Evolutionary conservation across 2,113 vertebrate species (phyloP), one percentile per base, ranked within the genome.

Genomic region (Chunga burmeisteri): DNA sequence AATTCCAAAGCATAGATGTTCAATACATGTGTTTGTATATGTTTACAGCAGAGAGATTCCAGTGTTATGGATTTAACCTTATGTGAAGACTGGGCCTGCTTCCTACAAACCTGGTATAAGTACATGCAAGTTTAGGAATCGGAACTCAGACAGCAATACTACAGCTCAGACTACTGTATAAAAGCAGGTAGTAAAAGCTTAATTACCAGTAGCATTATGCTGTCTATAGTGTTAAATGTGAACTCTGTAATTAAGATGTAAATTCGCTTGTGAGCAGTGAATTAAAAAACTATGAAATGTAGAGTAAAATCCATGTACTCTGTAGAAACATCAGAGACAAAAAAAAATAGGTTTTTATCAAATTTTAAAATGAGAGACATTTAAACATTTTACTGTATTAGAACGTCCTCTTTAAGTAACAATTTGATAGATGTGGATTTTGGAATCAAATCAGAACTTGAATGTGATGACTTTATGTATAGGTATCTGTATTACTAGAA

Each of bases 191-290:
- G 91, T 97, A 98, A 98, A 98, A 97, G 88, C 97, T 97, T 98
- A 98, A 98, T 98, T 98, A 98, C 96, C 88, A 98, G 91, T 94
- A 98, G 95, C 97, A 96, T 98, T 98, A 95, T 97, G 97, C 97
- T 98, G 97, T 97, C 97, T 98, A 96, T 98, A 98, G 98, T 98
- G 98, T 98, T 98, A 98, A 97, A 97, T 96, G 97, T 98, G 98
- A 98, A 97, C 95, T 98, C 98, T 97, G 96, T 97, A 98, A 98
- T 98, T 98, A 98, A 98, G 98, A 98, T 98, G 98, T 98, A 98
- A 98, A 98, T 98, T 98, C 85, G 30, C 97, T 97, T 96, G 90
- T 98, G 95, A 98, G 96, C 93, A 97, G 79, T 97, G 97, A 98
- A 98, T 98, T 97, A 94, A 96, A 98, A 97, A 96, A 94, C 95